Conservation (phyloP, 2,113 vertebrate species). For the Trematocara nigrifrons region DNA sequence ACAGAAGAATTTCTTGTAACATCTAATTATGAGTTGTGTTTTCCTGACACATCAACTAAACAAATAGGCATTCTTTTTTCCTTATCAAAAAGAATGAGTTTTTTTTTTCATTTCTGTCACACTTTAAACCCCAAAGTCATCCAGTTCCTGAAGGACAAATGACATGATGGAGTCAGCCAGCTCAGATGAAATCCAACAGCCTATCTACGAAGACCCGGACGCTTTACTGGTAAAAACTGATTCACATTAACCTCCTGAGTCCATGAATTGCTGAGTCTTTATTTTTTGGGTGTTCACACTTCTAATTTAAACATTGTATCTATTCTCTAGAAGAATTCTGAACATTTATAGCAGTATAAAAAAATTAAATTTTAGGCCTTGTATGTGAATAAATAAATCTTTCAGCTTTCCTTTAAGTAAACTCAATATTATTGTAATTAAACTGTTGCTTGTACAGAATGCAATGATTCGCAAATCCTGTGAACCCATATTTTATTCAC, state of each 20-base stretch:
- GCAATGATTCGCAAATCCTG: fast-evolving
- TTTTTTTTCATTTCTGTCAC: not conserved
- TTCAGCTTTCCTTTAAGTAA: not conserved
- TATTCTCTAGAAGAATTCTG: not conserved
- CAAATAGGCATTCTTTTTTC: not conserved
- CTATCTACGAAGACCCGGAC: not conserved
- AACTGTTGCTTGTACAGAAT: not conserved
- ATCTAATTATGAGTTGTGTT: not conserved
- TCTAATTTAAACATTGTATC: not conserved
- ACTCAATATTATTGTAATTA: not conserved
- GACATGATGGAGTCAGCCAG: not conserved
- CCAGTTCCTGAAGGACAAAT: not conserved
- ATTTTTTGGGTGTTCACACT: not conserved
- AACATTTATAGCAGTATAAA: not conserved
- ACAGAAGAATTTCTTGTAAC: not conserved
- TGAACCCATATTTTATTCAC: not conserved
- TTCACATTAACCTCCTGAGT: not conserved
- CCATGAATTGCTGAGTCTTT: not conserved
- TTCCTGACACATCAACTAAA: not conserved
- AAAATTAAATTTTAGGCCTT: not conserved
- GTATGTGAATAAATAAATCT: not conserved
- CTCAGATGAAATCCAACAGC: not conserved
- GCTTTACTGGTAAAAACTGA: not conserved
- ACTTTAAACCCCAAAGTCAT: not conserved
- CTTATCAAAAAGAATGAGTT: not conserved